A percentile compares a stretch with the other conserved stretches of the same genome.
phyloP scores from a whole-genome alignment of 2,888 invertebrate species.

The Drosophila dives region DNA sequence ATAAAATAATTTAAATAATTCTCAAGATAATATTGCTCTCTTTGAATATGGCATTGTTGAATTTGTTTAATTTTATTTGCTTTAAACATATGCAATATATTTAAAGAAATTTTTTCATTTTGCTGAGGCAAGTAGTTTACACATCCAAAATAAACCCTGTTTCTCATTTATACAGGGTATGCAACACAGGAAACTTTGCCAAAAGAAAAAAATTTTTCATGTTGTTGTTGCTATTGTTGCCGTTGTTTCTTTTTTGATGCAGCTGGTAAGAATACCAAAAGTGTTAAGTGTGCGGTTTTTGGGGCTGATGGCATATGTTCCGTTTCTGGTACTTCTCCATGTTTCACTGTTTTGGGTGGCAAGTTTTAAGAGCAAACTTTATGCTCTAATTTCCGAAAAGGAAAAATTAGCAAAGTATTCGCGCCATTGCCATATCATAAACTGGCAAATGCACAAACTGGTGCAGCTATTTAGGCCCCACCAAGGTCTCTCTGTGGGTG shows the following conservation, averaged over 20 bases:
- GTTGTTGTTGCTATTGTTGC: constrained; percentile 26
- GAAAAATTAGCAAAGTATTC: constrained; percentile 79
- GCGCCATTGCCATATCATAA: constrained; percentile 76
- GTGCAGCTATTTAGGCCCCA: constrained; percentile 37
- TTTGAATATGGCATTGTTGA: too few relatives aligned
- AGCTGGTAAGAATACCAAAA: constrained; percentile 62
- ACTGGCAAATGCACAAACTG: constrained; percentile 55
- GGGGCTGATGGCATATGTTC: constrained; percentile 37
- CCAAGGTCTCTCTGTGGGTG: neutral
- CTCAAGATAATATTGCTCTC: neutral
- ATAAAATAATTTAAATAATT: neutral
- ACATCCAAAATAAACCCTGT: neutral
- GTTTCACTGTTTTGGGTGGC: constrained; percentile 26
- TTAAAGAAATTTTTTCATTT: neutral
- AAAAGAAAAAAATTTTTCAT: constrained; percentile 62
- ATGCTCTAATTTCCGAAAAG: constrained; percentile 78
- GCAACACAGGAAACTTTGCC: constrained; percentile 48
- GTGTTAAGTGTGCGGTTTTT: constrained; percentile 68
- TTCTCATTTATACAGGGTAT: constrained; percentile 15
- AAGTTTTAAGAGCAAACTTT: constrained; percentile 75
- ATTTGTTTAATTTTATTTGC: neutral
- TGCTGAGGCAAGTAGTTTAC: neutral
- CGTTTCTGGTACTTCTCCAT: constrained; percentile 15
- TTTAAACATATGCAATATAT: neutral
- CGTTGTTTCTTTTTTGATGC: constrained; percentile 36